phyloP scores from a whole-genome alignment of 2,888 invertebrate species.

The Cataglyphis livida region DNA sequence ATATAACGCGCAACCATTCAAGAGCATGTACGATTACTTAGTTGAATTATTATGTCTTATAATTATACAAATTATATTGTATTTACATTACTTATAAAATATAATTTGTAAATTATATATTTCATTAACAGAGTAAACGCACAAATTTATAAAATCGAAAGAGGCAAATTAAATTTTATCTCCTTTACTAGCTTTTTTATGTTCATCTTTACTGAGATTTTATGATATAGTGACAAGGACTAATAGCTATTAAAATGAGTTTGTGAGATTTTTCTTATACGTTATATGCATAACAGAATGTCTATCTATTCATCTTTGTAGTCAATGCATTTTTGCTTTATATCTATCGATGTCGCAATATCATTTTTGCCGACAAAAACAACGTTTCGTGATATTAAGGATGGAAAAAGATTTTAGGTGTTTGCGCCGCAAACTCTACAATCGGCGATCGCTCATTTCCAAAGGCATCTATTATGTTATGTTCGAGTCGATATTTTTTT shows the following conservation, averaged over 20 bases:
- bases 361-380: background rate
- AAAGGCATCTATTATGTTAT: conserved; percentile 11
- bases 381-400: background rate
- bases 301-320: background rate
- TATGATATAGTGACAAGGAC: background rate
- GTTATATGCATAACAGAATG: background rate
- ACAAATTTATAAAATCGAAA: background rate
- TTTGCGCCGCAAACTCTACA: background rate
- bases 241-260: conserved; percentile 1
- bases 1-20: background rate
- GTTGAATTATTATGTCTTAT: background rate
- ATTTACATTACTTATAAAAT: background rate
- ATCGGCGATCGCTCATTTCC: background rate
- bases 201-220: background rate
- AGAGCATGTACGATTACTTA: background rate
- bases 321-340: background rate
- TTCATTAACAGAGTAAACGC: background rate
- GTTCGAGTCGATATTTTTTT: background rate
- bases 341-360: background rate
- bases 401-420: background rate
- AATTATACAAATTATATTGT: background rate
- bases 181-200: background rate
- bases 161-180: background rate
- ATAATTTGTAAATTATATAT: background rate
- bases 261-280: background rate